Evolutionary conservation across 2,888 invertebrate species (phyloP), one percentile per base, ranked within the genome.

Genomic region (Trissolcus japonicus): DNA sequence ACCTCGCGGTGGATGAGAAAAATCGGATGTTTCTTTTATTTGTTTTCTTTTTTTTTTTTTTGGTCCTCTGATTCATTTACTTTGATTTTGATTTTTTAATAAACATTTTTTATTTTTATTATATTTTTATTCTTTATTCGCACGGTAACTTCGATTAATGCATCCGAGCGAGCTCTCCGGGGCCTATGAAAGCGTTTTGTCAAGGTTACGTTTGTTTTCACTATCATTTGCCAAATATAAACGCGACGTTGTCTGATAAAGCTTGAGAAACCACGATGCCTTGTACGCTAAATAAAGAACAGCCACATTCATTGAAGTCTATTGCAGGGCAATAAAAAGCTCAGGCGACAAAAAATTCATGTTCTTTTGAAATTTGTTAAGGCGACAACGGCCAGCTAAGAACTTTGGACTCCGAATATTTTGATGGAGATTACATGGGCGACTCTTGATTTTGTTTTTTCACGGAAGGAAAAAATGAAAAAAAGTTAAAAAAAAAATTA

Each of bases 151-250:
- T 51, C 51, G 51, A 51, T 51, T 51, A 19, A 16, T 14, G 51
- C 19, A 17, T 17, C 62, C 51, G 14, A 17, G 60, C 16, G 7
- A 16, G 11, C 50, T 62, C n/a, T n/a, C n/a, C 43, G 17, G 41
- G 48, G 9, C 54, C 59, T 48, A 55, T 61, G 66, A 62, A 69
- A 55, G 50, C 60, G 48, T 54, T 35, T 68, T 65, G 63, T 75
- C 68, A 75, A 75, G 75, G 75, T 69, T 75, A 69, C 60, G 75
- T 75, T 63, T 68, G 68, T 75, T 75, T 69, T 75, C 68, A 69
- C 68, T 75, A 75, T 75, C 75, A 55, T 69, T 75, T 40, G 54
- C 59, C 69, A 68, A 75, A 75, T 68, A 75, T 53, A 62, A 59
- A 17, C 68, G 55, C 75, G 75, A 50, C 75, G 60, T 59, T 50